Evolutionary conservation across 1,140 invertebrate genomes (phyloP).

Genomic region (Thalassaphorura encarpata): DNA sequence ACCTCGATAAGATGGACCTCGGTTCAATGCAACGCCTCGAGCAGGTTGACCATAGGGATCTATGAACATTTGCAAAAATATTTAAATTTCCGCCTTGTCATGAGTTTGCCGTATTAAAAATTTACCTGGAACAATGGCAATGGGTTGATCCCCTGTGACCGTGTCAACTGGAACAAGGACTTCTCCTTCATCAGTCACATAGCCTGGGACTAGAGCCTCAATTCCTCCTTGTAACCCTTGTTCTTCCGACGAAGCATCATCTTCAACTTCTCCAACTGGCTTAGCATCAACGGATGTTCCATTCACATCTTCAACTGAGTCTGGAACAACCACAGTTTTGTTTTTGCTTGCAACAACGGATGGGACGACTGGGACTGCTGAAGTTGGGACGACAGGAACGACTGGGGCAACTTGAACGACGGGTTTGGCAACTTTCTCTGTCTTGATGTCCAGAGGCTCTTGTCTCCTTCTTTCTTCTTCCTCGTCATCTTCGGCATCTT

Average conservation of each 20-base stretch:
- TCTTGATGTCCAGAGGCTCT: conserved; percentile 11
- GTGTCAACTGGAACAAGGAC: conserved; percentile 32
- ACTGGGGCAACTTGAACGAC: conserved; percentile 1
- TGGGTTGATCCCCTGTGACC: conserved; percentile 29
- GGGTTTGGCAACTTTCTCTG: background rate
- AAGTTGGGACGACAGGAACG: background rate
- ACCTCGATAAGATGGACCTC: background rate
- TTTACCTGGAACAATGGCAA: conserved; percentile 31
- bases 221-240: conserved; percentile 6
- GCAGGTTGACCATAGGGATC: conserved; percentile 25
- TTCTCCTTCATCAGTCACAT: conserved; percentile 33
- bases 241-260: conserved; percentile 7
- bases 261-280: background rate
- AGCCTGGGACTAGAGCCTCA: conserved; percentile 31
- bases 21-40: conserved; percentile 15
- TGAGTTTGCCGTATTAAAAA: too few species aligned
- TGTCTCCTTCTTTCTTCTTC: conserved; percentile 19
- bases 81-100: too few species aligned
- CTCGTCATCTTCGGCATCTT: conserved; percentile 19
- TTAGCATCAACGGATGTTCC: background rate
- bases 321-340: background rate
- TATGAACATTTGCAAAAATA: conserved; percentile 10
- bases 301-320: conserved; percentile 6
- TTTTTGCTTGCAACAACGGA: conserved; percentile 12
- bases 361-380: conserved; percentile 4